Conservation (phyloP, 37 sponge, comb jelly and placozoan genomes). For the Ephydatia muelleri region DNA sequence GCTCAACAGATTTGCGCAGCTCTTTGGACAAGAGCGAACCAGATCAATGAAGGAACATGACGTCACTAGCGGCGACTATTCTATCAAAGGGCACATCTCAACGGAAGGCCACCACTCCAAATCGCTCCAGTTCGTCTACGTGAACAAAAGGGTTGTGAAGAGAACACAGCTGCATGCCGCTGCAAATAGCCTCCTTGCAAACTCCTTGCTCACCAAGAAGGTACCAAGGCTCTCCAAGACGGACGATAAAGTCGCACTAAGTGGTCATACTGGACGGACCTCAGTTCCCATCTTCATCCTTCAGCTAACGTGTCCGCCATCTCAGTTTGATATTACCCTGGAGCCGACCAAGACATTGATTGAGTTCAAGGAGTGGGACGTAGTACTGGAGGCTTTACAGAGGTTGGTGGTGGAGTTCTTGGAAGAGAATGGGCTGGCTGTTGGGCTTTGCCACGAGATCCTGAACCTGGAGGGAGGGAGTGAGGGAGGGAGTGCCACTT, state of each 20-base stretch:
- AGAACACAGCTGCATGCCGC: conserved; percentile 41
- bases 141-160: conserved; percentile 64
- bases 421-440: conserved; percentile 9
- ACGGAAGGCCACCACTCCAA: conserved; percentile 46
- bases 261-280: neutral
- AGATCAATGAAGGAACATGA: conserved; percentile 2
- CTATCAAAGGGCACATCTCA: conserved; percentile 49
- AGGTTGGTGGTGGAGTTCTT: conserved; percentile 29
- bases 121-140: conserved; percentile 59
- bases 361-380: conserved; percentile 56
- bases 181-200: conserved; percentile 35
- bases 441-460: conserved; percentile 3
- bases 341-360: conserved; percentile 61
- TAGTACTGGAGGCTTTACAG: neutral
- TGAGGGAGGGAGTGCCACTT: neutral
- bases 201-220: conserved; percentile 37
- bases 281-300: conserved; percentile 41
- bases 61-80: neutral
- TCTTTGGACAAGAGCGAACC: conserved; percentile 38
- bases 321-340: conserved; percentile 51
- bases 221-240: neutral
- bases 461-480: neutral
- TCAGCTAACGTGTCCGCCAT: conserved; percentile 36
- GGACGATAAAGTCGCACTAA: neutral
- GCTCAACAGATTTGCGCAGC: conserved; percentile 21